Evolutionary conservation across 1,140 invertebrate species (phyloP).

Genomic region (Berghia stephanieae): DNA sequence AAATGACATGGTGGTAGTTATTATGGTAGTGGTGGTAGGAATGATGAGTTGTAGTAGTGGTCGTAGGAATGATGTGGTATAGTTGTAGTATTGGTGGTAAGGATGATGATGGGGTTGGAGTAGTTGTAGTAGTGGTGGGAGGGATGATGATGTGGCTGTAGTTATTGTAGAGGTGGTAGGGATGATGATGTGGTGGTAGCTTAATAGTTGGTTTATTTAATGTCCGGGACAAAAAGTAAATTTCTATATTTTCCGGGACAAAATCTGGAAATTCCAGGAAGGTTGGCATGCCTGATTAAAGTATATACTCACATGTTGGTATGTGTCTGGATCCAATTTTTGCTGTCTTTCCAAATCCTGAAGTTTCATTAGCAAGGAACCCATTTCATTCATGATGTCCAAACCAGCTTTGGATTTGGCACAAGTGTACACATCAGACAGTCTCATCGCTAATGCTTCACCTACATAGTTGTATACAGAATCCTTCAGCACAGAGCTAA

Average conservation of each 20-base stretch:
- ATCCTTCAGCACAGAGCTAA: constrained; percentile 42
- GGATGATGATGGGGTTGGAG: too few relatives aligned
- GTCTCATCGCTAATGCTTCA: constrained; percentile 32
- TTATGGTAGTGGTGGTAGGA: too few relatives aligned
- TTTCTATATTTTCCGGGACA: background rate
- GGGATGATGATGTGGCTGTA: background rate
- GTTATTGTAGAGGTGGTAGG: background rate
- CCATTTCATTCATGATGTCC: constrained; percentile 50
- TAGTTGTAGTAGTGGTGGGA: background rate
- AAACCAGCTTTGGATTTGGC: constrained; percentile 39
- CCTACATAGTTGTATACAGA: constrained; percentile 44
- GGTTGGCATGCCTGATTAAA: background rate
- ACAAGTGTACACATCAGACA: constrained; percentile 45
- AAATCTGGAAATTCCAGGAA: background rate
- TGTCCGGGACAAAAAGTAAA: too few relatives aligned
- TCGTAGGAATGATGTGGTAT: too few relatives aligned
- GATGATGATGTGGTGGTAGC: background rate
- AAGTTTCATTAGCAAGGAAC: constrained; percentile 39
- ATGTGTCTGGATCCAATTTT: constrained; percentile 29
- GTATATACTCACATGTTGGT: constrained; percentile 35
- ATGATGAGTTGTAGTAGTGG: too few relatives aligned
- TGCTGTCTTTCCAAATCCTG: constrained; percentile 31
- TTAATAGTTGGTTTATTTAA: too few relatives aligned
- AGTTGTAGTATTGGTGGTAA: too few relatives aligned
- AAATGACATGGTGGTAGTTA: too few relatives aligned